Evolutionary conservation across 1,140 invertebrate species (phyloP).

Genomic region (Drosophila ercepeae): DNA sequence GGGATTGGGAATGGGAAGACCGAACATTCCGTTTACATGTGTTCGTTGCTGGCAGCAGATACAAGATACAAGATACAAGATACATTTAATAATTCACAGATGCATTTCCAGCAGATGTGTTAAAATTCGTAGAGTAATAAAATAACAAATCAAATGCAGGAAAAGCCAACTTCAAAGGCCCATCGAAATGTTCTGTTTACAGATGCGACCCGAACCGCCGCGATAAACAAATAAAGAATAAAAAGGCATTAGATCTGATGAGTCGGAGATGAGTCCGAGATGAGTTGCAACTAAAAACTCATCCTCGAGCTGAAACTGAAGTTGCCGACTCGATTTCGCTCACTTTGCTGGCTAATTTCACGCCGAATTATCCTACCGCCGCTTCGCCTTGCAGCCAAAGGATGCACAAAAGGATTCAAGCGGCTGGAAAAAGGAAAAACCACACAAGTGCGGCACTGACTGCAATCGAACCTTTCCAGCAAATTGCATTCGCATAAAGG

Average conservation of each 20-base stretch:
- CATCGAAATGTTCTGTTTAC: conserved; percentile 57
- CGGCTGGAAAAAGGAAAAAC: conserved; percentile 42
- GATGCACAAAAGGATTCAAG: conserved; percentile 66
- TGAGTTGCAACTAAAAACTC: background rate
- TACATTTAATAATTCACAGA: conserved; percentile 83
- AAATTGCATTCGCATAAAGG: conserved; percentile 82
- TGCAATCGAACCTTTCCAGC: conserved; percentile 77
- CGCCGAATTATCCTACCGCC: conserved; percentile 52
- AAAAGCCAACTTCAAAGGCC: conserved; percentile 49
- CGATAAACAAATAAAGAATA: conserved; percentile 60
- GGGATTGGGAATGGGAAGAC: conserved; percentile 8
- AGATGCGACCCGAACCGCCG: conserved; percentile 65
- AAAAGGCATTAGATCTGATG: conserved; percentile 2
- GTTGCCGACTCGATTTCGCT: conserved; percentile 40
- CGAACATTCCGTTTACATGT: conserved; percentile 75
- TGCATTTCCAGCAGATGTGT: conserved; percentile 83
- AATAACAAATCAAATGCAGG: conserved; percentile 81
- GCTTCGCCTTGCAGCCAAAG: conserved; percentile 27
- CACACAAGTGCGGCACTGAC: conserved; percentile 20
- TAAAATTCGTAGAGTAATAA: conserved; percentile 84
- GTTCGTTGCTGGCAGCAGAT: conserved; percentile 36
- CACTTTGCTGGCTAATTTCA: conserved; percentile 67
- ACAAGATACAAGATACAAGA: conserved; percentile 51
- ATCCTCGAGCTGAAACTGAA: background rate
- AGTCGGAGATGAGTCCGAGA: conserved; percentile 8